Evolutionary conservation across 2,888 invertebrate species (phyloP).

Genomic region (Ectemnius lituratus): DNA sequence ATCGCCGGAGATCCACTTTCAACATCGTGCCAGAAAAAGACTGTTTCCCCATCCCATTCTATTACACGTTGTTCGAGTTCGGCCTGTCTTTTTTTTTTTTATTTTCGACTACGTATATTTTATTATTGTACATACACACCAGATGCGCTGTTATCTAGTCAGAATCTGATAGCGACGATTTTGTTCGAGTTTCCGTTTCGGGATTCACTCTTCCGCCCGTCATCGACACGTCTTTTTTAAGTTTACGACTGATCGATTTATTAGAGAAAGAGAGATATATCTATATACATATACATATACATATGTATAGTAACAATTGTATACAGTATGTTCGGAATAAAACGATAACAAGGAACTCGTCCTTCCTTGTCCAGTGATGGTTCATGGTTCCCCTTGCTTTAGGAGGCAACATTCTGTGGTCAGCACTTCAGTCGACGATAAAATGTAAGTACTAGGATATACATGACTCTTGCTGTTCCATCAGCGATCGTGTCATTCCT

Average conservation of each 20-base stretch:
- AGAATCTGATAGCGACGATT: constrained; percentile 28
- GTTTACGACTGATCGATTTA: constrained; percentile 57
- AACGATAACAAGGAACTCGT: constrained; percentile 48
- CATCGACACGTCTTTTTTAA: constrained; percentile 48
- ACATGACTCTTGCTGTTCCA: neutral
- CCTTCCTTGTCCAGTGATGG: constrained; percentile 23
- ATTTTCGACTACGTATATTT: constrained; percentile 35
- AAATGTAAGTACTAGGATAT: neutral
- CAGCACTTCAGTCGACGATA: neutral
- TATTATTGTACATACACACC: constrained; percentile 52
- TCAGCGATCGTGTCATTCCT: constrained; percentile 3
- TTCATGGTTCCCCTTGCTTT: neutral
- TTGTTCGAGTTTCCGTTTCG: constrained; percentile 13
- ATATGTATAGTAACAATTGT: constrained; percentile 59
- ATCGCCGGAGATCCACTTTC: constrained; percentile 31
- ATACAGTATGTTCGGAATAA: constrained; percentile 68
- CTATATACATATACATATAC: constrained; percentile 30
- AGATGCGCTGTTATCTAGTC: constrained; percentile 57
- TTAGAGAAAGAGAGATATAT: constrained; percentile 29
- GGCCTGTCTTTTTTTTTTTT: constrained; percentile 25
- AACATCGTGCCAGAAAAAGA: constrained; percentile 53
- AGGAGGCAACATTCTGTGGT: too few relatives aligned
- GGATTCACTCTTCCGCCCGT: constrained; percentile 56
- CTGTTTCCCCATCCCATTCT: constrained; percentile 37
- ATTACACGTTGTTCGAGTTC: constrained; percentile 17